A percentile compares a stretch with the other conserved stretches of the same genome.
Evolutionary conservation across 2,888 invertebrate genomes (phyloP).

Genomic region (Ophion ventricosus): DNA sequence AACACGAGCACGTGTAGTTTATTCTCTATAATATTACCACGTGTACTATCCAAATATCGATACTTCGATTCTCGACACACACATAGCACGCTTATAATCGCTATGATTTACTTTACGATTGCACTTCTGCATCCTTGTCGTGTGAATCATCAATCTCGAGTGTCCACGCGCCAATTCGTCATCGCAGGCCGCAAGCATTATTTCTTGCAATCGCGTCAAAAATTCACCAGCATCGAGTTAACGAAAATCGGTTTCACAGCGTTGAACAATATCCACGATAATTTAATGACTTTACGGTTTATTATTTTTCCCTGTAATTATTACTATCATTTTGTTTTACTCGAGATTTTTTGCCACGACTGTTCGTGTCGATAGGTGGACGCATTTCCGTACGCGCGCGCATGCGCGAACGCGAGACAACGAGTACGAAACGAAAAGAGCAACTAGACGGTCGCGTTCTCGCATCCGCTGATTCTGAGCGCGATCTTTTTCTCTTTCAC

Average conservation of each 20-base stretch:
- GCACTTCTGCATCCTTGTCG: not conserved
- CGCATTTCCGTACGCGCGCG: conserved; percentile 3
- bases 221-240: no score
- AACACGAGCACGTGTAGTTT: no score
- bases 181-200: not conserved
- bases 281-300: no score
- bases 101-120: not conserved
- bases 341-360: not conserved
- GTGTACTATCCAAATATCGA: not conserved
- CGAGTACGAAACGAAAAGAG: not conserved
- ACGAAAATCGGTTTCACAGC: no score
- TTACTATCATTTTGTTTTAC: not conserved
- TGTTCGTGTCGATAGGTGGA: conserved; percentile 22
- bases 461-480: not conserved
- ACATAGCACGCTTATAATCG: no score
- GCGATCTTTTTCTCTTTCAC: no score
- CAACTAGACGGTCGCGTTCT: not conserved
- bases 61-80: not conserved
- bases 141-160: conserved; percentile 3
- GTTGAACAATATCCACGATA: no score
- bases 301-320: not conserved
- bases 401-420: conserved; percentile 8
- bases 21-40: no score
- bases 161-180: conserved; percentile 8
- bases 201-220: no score